Percentiles rank a stretch among this genome's conserved stretches.
Conservation (phyloP, 2,113 vertebrate species). For the Vicugna pacos region DNA sequence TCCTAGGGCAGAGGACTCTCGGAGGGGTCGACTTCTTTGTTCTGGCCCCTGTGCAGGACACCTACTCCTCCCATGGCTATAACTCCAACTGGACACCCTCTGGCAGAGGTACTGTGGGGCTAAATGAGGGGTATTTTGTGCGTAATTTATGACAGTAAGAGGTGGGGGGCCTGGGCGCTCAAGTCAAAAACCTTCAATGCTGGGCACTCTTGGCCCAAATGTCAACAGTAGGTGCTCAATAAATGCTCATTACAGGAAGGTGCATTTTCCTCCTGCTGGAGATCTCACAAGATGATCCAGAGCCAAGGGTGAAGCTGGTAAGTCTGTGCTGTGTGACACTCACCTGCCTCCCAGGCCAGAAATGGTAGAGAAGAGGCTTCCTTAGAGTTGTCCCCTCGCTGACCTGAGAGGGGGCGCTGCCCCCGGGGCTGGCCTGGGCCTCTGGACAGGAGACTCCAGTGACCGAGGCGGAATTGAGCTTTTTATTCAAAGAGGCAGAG, state of each 20-base stretch:
- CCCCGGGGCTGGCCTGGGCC: not conserved
- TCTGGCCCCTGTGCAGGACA: not conserved
- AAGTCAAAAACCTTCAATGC: not conserved
- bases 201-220: not conserved
- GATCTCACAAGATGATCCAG: not conserved
- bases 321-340: not conserved
- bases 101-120: not conserved
- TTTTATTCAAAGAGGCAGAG: conserved; percentile 37
- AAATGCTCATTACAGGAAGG: not conserved
- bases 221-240: not conserved
- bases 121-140: not conserved
- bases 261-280: not conserved
- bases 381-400: not conserved
- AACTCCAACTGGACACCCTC: no score
- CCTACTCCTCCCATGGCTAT: not conserved
- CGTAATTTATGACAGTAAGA: not conserved
- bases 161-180: not conserved
- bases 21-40: not conserved
- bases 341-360: not conserved
- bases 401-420: fast-evolving
- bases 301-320: not conserved
- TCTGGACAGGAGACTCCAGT: not conserved
- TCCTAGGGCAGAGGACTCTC: not conserved
- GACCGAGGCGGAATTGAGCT: not conserved
- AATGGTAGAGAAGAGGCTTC: not conserved